Percentiles rank a stretch among this genome's conserved stretches.
Evolutionary conservation across 2,113 vertebrate genomes (phyloP).

Genomic region (Lynx canadensis): DNA sequence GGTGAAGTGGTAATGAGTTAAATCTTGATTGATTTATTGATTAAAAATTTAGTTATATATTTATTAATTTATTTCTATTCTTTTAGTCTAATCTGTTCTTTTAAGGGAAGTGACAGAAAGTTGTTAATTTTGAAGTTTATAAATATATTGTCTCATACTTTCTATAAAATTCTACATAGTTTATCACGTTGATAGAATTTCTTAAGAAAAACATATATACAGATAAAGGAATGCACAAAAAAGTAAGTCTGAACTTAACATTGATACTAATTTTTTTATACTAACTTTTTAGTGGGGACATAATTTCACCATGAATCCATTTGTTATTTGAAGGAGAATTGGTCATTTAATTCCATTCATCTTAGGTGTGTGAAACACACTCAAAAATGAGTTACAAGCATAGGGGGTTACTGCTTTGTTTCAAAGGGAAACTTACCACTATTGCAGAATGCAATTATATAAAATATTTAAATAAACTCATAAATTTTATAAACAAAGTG

Average conservation of each 20-base stretch:
- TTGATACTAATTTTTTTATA: background rate
- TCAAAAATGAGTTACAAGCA: background rate
- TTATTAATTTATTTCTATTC: background rate
- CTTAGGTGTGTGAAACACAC: background rate
- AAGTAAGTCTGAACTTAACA: background rate
- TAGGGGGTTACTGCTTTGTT: background rate
- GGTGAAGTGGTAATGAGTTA: background rate
- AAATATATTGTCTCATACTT: background rate
- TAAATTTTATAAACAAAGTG: background rate
- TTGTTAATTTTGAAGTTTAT: background rate
- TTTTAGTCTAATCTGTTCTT: background rate
- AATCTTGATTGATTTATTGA: background rate
- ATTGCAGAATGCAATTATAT: background rate
- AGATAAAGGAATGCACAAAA: background rate
- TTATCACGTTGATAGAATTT: background rate
- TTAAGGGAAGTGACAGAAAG: background rate
- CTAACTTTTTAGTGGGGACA: slow-evolving; percentile 5
- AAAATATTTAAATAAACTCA: background rate
- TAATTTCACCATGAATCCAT: background rate
- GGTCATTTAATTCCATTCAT: background rate
- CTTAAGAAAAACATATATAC: background rate
- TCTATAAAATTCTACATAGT: background rate
- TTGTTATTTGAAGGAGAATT: background rate
- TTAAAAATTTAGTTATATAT: background rate
- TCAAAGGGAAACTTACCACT: background rate